These are phyloP conservation scores for Tanytarsus gracilentus DNA, from an alignment of 2,888 invertebrate genomes.

Conservation along the genomic window DNA sequence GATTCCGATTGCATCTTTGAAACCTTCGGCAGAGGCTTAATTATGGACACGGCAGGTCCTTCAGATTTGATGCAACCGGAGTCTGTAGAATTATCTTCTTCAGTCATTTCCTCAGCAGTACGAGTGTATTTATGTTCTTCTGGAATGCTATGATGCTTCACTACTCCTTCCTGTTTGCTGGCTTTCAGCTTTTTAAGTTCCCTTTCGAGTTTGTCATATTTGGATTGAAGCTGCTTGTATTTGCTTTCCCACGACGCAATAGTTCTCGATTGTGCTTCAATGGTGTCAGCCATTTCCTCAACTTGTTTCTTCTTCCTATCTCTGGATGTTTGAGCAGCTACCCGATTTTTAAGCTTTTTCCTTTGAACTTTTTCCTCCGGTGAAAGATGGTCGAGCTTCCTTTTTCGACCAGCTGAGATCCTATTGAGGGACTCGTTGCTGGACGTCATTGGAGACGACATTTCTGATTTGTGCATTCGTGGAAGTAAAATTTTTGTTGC, in stretches of 20 bases:
- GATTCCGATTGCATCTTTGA: conserved; percentile 39
- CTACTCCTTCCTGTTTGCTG: conserved; percentile 34
- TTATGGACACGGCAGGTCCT: conserved; percentile 72
- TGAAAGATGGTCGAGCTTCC: conserved; percentile 70
- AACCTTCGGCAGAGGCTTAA: conserved; percentile 91
- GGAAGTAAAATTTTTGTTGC: conserved; percentile 9
- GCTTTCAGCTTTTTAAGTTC: conserved; percentile 55
- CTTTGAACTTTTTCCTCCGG: conserved; percentile 82
- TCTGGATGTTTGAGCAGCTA: conserved; percentile 94
- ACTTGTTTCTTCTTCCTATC: conserved; percentile 92
- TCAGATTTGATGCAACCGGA: conserved; percentile 50
- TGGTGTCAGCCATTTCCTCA: conserved; percentile 73
- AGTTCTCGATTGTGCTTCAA: conserved; percentile 52
- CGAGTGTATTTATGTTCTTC: conserved; percentile 31
- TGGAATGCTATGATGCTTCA: conserved; percentile 31
- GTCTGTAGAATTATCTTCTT: conserved; percentile 53
- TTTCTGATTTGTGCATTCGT: neutral
- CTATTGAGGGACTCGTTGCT: neutral
- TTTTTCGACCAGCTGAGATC: conserved; percentile 49
- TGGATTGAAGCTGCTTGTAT: conserved; percentile 43
- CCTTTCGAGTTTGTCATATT: conserved; percentile 55
- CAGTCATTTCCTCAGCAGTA: conserved; percentile 32
- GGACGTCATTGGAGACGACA: neutral
- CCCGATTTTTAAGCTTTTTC: conserved; percentile 89
- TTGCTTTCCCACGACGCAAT: conserved; percentile 53